Evolutionary conservation across 2,113 vertebrate genomes (phyloP).

Genomic region (Microcebus griseorufus): DNA sequence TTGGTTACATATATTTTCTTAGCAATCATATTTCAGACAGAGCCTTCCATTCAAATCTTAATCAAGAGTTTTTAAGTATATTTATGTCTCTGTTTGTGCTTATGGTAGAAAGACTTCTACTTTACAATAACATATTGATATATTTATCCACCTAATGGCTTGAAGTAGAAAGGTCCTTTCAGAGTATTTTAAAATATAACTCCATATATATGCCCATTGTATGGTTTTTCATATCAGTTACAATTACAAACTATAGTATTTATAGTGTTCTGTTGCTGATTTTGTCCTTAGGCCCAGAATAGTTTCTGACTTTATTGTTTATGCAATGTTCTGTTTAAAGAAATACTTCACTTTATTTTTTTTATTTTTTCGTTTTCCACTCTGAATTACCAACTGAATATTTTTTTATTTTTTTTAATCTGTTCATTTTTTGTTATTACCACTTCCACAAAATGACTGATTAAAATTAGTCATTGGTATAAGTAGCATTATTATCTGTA

Average conservation of each 20-base stretch:
- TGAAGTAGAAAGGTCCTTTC: not conserved
- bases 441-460: slow-evolving; percentile 38
- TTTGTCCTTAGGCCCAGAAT: slow-evolving; percentile 24
- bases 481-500: slow-evolving; percentile 47
- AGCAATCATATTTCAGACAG: not conserved
- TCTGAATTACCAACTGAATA: too few species aligned
- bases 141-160: not conserved
- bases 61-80: not conserved
- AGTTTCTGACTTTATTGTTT: slow-evolving; percentile 41
- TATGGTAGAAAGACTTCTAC: not conserved
- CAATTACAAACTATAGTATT: not conserved
- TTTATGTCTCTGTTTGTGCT: not conserved
- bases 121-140: not conserved
- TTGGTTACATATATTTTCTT: too few species aligned
- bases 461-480: slow-evolving; percentile 59
- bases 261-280: not conserved
- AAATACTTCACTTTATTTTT: not conserved
- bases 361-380: not conserved
- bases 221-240: not conserved
- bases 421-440: not conserved
- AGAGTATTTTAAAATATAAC: not conserved
- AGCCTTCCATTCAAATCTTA: not conserved
- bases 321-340: slow-evolving; percentile 64
- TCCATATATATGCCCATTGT: not conserved
- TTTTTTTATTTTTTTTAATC: not conserved